Evolutionary conservation across 1,140 invertebrate species (phyloP), one percentile per base, ranked within the genome.

Genomic region (Drosophila micromelanica): DNA sequence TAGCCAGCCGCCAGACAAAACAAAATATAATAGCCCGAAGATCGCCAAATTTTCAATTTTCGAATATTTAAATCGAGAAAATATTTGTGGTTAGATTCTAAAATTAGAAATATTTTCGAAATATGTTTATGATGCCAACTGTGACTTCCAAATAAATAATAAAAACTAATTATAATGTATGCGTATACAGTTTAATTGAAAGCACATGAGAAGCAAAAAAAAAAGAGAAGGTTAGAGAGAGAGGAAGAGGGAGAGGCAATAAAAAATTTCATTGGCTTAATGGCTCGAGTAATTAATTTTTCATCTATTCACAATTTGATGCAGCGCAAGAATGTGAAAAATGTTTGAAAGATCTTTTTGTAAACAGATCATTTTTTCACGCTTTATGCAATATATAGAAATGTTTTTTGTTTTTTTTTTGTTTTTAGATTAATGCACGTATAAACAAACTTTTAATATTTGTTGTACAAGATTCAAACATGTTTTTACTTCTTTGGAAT

Each of bases 211-310:
- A 13, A 12, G 27, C 32, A n/a, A 7, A 27, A 35, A 7, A 27
- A 35, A 48, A 13, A 48, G 23, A 17, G 30, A 6, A 17, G 17
- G 2, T 2, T 17, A 17, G 13, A 32, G 23, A 32, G 7, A 4
- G 12, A 38, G 45, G 45, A 12, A 9, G 5, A 27, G 43, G 5
- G 11, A 0, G 42, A 40, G 54, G 13, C 42, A 55, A 71, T 54
- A 46, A 63, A 56, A 71, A 48, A 48, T 56, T 71, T 64, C 60
- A 71, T 71, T 56, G 35, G 23, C 60, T 71, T 55, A 63, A 63
- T 63, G 49, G 35, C 13, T 42, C 13, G 12, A 56, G 51, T 43
- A 64, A 71, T 71, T 71, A 63, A 48, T 42, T 40, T 38, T 48
- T 56, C 51, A 48, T 61, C 37, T 32, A 37, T 48, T 30, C 60